Evolutionary conservation across 2,888 invertebrate genomes (phyloP).

Genomic region (Aquatica leii): DNA sequence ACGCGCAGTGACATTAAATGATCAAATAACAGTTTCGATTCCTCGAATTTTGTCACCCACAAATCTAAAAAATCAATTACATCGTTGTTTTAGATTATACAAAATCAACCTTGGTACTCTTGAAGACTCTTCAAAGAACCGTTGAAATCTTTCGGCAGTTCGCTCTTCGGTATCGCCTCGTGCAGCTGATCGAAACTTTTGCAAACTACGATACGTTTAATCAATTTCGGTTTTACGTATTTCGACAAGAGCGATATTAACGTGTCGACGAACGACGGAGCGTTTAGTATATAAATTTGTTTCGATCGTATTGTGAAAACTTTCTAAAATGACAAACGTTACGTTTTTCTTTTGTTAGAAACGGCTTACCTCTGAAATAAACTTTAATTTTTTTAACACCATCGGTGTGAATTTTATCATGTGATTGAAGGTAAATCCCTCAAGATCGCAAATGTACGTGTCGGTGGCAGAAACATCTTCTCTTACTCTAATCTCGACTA

Average conservation of each 20-base stretch:
- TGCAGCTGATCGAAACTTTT: slow-evolving; percentile 33
- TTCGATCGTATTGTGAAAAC: slow-evolving; percentile 10
- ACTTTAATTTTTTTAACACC: slow-evolving; percentile 58
- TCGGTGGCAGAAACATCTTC: slow-evolving; percentile 61
- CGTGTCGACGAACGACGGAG: slow-evolving; percentile 11
- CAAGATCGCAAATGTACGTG: slow-evolving; percentile 61
- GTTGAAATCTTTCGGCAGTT: slow-evolving; percentile 43
- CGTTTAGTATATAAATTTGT: slow-evolving; percentile 20
- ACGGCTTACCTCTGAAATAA: slow-evolving; percentile 59
- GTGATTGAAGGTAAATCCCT: slow-evolving; percentile 57
- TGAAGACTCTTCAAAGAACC: slow-evolving; percentile 41
- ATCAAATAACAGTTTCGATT: not conserved
- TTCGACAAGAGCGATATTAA: not conserved
- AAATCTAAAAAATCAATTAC: not conserved
- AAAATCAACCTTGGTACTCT: slow-evolving; percentile 17
- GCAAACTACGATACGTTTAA: slow-evolving; percentile 29
- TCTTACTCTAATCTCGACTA: slow-evolving; percentile 61
- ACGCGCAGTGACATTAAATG: not conserved
- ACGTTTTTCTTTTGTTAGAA: too few species aligned
- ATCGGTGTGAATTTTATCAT: slow-evolving; percentile 60
- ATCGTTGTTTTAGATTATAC: not conserved
- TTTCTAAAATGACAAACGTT: slow-evolving; percentile 29
- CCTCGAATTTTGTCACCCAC: not conserved
- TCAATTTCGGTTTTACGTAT: not conserved
- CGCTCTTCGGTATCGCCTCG: slow-evolving; percentile 36